Evolutionary conservation across 2,797 vertebrate genomes (phyloP).

Genomic region (Emys orbicularis): DNA sequence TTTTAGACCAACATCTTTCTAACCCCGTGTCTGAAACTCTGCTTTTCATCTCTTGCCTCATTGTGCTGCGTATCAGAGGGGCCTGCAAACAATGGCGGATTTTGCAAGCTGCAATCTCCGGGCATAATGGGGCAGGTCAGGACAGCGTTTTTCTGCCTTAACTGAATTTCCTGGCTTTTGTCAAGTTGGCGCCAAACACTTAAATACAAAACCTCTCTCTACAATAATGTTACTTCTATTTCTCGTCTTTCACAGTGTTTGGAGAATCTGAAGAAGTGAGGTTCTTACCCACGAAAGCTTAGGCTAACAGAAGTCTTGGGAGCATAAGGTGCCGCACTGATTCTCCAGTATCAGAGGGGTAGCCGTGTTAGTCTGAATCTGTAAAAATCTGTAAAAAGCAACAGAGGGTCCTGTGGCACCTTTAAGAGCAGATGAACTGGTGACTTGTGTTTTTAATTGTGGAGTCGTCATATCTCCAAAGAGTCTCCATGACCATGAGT

Average conservation of each 20-base stretch:
- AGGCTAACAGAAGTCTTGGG: too few relatives aligned
- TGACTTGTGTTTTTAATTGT: constrained; percentile 7
- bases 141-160: constrained; percentile 48
- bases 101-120: not conserved
- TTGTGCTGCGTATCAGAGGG: constrained; percentile 18
- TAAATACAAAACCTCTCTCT: not conserved
- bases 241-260: not conserved
- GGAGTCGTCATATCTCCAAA: not conserved
- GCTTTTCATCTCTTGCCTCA: constrained; percentile 28
- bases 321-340: too few relatives aligned
- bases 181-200: not conserved
- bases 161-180: constrained; percentile 10
- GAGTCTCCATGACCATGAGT: not conserved
- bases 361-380: too few relatives aligned
- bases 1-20: constrained; percentile 39
- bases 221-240: not conserved
- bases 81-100: constrained; percentile 29
- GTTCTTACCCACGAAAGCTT: too few relatives aligned
- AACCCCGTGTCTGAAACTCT: not conserved
- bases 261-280: too few relatives aligned
- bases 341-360: too few relatives aligned
- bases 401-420: too few relatives aligned
- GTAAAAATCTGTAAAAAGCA: too few relatives aligned
- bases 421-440: not conserved
- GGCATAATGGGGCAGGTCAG: constrained; percentile 41